Evolutionary conservation across 64 coral and sea anemone genomes (phyloP).

Genomic region (Montipora foliosa): DNA sequence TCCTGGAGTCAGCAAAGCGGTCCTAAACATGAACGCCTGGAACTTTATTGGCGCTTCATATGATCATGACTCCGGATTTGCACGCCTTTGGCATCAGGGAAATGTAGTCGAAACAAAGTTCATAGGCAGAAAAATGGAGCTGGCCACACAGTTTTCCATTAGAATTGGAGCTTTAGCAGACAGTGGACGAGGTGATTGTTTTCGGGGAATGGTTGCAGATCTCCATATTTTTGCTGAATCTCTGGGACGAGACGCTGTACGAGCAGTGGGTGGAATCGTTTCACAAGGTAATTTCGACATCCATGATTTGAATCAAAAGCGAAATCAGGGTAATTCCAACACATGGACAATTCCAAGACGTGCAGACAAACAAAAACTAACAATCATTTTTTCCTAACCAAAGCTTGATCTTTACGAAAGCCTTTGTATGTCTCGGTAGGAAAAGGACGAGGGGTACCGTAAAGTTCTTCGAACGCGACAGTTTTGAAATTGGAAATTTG

Average conservation of each 20-base stretch:
- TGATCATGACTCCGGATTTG: conserved; percentile 54
- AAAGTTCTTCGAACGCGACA: too few relatives aligned
- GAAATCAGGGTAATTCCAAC: too few relatives aligned
- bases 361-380: too few relatives aligned
- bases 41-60: conserved; percentile 87
- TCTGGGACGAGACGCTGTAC: conserved; percentile 21
- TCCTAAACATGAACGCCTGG: conserved; percentile 70
- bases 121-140: conserved; percentile 52
- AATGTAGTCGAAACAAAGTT: conserved; percentile 53
- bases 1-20: conserved; percentile 17
- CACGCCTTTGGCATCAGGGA: conserved; percentile 82
- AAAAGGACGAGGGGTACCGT: too few relatives aligned
- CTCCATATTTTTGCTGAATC: conserved; percentile 60
- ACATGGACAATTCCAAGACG: too few relatives aligned
- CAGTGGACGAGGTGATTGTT: background rate
- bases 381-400: too few relatives aligned
- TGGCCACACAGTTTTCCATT: conserved; percentile 75
- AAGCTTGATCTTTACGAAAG: too few relatives aligned
- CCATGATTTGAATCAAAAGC: background rate
- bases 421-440: too few relatives aligned
- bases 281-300: conserved; percentile 25
- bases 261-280: conserved; percentile 37
- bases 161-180: conserved; percentile 65
- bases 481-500: too few relatives aligned
- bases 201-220: conserved; percentile 54